Evolutionary conservation across 2,113 vertebrate genomes (phyloP).

Genomic region (Pseudois nayaur): DNA sequence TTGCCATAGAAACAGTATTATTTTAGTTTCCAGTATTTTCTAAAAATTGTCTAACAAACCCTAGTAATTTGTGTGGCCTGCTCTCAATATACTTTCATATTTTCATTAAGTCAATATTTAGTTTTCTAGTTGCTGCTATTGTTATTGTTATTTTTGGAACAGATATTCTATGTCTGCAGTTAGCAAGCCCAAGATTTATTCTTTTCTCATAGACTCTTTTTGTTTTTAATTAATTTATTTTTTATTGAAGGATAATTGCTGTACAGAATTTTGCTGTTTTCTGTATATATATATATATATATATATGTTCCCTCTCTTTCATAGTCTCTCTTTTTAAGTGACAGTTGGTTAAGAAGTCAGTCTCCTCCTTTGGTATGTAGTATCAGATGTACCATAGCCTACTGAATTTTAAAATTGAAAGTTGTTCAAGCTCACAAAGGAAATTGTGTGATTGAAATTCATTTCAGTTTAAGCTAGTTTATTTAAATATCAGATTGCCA

Average conservation of each 20-base stretch:
- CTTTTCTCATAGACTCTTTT: neutral
- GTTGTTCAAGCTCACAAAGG: conserved; percentile 10
- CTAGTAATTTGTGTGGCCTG: neutral
- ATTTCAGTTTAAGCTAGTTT: conserved; percentile 36
- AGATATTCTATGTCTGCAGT: neutral
- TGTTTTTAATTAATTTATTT: neutral
- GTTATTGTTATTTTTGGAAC: neutral
- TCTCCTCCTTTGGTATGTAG: neutral
- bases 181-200: neutral
- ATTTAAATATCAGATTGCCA: conserved; percentile 41
- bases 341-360: neutral
- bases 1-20: neutral
- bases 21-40: neutral
- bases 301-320: neutral
- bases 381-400: neutral
- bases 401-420: conserved; percentile 43
- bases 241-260: neutral
- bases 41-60: neutral
- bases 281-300: neutral
- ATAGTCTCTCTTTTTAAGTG: neutral
- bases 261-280: neutral
- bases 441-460: conserved; percentile 13
- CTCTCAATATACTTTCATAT: neutral
- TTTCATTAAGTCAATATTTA: neutral
- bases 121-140: neutral